Evolutionary conservation across 2,113 vertebrate species (phyloP), one percentile per base, ranked within the genome.

Genomic region (Promerops cafer): DNA sequence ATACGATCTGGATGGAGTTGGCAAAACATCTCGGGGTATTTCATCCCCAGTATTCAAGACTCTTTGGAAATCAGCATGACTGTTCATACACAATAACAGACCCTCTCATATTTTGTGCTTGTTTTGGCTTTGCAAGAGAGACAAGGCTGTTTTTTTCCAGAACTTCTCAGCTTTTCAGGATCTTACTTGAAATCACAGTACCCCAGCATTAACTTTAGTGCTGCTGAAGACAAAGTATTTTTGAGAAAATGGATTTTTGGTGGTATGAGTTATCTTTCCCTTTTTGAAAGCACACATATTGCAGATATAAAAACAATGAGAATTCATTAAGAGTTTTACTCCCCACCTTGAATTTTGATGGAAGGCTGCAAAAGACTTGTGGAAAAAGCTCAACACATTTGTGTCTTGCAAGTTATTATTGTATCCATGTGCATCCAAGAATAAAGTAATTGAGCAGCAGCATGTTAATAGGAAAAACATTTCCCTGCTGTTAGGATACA

Each of bases 401-500:
- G 33, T 60, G 35, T 70, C 18, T 39, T 76, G 15, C 35, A 65
- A 93, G 60, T 95, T 94, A 76, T 94, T 37, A 76, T 92, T 91
- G n/a, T 78, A 39, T 69, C n/a, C 37, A 1, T 49, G 30, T 79
- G 27, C 39, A 45, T 87, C 13, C 39, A 65, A 54, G 16, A 33
- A 40, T 42, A 83, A 70, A 88, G 20, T 83, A 89, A 92, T 59
- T 1, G 30, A 70, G 26, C 40, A 4, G 53, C 52, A 89, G 33
- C 19, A 57, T 59, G 39, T 82, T 94, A 92, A 91, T 35, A 47
- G 26, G 66, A 83, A 96, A 94, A 90, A 23, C 59, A 71, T 44
- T 87, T 87, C 4, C 50, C 61, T 79, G 23, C 71, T 95, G 54
- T 42, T 79, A 52, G 63, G 72, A 44, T 83, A n/a, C 15, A 90